Evolutionary conservation across 2,797 vertebrate species (phyloP).

Genomic region (Argyrosomus regius): DNA sequence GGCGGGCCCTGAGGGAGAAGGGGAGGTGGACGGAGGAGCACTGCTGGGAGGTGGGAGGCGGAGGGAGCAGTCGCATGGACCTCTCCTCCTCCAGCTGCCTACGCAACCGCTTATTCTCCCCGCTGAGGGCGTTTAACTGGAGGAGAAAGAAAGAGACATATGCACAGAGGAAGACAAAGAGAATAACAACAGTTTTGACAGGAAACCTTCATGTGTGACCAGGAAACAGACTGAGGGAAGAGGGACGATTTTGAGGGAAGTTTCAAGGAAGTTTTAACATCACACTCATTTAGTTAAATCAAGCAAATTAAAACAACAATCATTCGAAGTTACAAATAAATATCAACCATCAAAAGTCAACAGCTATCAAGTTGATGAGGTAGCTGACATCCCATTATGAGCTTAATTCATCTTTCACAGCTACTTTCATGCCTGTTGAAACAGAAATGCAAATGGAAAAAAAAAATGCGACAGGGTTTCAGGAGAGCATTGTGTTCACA

Average conservation of each 20-base stretch:
- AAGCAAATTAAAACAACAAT: slow-evolving; percentile 42
- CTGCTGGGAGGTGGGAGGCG: slow-evolving; percentile 50
- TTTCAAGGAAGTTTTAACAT: slow-evolving; percentile 38
- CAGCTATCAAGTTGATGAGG: slow-evolving; percentile 72
- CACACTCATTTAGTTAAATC: slow-evolving; percentile 52
- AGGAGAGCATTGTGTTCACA: slow-evolving; percentile 66
- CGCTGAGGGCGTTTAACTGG: slow-evolving; percentile 78
- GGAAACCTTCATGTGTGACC: slow-evolving; percentile 11
- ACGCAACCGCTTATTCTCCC: slow-evolving; percentile 78
- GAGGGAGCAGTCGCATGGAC: slow-evolving; percentile 51
- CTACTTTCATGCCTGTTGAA: slow-evolving; percentile 77
- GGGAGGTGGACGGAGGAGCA: slow-evolving; percentile 40
- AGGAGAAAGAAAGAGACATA: slow-evolving; percentile 55
- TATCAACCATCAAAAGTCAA: slow-evolving; percentile 68
- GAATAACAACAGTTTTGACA: slow-evolving; percentile 19
- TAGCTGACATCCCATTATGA: slow-evolving; percentile 73
- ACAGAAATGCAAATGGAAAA: slow-evolving; percentile 73
- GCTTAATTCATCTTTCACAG: slow-evolving; percentile 77
- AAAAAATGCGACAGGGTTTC: slow-evolving; percentile 57
- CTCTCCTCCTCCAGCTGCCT: slow-evolving; percentile 79
- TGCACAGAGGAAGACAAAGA: slow-evolving; percentile 46
- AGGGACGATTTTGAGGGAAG: neutral
- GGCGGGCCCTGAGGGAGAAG: slow-evolving; percentile 37
- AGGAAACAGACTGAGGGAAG: slow-evolving; percentile 8
- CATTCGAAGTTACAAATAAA: slow-evolving; percentile 63